Evolutionary conservation across 2,888 invertebrate species (phyloP).

Genomic region (Dorcus parallelipipedus): DNA sequence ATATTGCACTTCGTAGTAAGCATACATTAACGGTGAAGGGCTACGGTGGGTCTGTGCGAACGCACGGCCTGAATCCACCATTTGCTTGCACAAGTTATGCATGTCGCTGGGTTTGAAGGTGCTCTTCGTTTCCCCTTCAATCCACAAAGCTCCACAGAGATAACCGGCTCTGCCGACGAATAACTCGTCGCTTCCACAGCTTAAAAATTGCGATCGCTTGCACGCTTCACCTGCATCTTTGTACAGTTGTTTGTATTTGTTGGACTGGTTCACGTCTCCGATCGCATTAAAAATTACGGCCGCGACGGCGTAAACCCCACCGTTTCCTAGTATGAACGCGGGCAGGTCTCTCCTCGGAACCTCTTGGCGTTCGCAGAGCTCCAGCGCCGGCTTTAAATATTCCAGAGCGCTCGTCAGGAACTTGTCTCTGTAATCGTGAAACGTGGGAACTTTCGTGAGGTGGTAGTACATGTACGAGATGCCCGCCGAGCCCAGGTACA

Average conservation of each 20-base stretch:
- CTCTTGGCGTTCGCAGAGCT: slow-evolving; percentile 50
- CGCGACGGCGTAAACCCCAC: slow-evolving; percentile 72
- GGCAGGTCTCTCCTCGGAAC: slow-evolving; percentile 57
- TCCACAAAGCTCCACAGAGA: slow-evolving; percentile 72
- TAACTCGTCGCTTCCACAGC: slow-evolving; percentile 75
- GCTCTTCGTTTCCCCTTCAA: slow-evolving; percentile 57
- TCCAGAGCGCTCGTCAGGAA: slow-evolving; percentile 60
- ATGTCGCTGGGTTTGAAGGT: slow-evolving; percentile 52
- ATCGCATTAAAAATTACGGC: slow-evolving; percentile 58
- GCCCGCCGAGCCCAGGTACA: slow-evolving; percentile 69
- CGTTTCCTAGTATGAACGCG: slow-evolving; percentile 75
- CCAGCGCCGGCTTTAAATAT: slow-evolving; percentile 62
- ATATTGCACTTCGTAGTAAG: slow-evolving; percentile 71
- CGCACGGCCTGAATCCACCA: slow-evolving; percentile 67
- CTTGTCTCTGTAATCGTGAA: slow-evolving; percentile 47
- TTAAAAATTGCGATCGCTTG: slow-evolving; percentile 55
- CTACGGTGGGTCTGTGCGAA: slow-evolving; percentile 60
- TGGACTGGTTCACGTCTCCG: slow-evolving; percentile 47
- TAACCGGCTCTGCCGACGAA: slow-evolving; percentile 85
- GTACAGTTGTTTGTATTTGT: slow-evolving; percentile 46
- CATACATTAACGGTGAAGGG: slow-evolving; percentile 72
- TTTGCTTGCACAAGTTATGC: slow-evolving; percentile 64
- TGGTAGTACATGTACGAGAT: slow-evolving; percentile 75
- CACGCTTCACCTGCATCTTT: slow-evolving; percentile 48
- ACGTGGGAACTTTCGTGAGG: slow-evolving; percentile 56